A percentile compares a stretch with the other conserved stretches of the same genome.
These are phyloP conservation scores for Alsophila aescularia DNA, from an alignment of 2,888 invertebrate species.

Conservation along the genomic window DNA sequence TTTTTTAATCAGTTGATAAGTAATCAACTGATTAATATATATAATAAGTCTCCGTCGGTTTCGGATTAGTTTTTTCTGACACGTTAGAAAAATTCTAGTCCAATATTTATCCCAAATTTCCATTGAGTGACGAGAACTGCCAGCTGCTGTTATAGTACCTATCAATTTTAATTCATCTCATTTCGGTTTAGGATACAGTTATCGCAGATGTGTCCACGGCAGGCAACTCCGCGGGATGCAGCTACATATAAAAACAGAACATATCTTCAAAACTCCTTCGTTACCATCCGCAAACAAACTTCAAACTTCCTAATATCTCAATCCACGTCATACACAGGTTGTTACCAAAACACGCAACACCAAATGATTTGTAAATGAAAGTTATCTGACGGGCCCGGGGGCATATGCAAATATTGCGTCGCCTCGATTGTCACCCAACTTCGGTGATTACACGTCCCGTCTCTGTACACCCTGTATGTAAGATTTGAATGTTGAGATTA, in stretches of 20 bases:
- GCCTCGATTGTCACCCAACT: conserved; percentile 42
- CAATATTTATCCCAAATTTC: too few species aligned
- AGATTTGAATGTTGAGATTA: conserved; percentile 20
- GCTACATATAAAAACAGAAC: too few species aligned
- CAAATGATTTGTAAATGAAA: conserved; percentile 48
- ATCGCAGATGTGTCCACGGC: too few species aligned
- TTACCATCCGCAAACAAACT: neutral
- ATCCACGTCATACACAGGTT: conserved; percentile 37
- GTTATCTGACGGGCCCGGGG: conserved; percentile 38
- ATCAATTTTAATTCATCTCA: too few species aligned
- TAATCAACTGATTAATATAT: too few species aligned
- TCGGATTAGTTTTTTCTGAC: neutral
- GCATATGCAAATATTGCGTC: conserved; percentile 41
- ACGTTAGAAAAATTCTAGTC: neutral
- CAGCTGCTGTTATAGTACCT: too few species aligned
- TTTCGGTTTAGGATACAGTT: too few species aligned
- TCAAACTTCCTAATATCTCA: conserved; percentile 23
- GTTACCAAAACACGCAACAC: conserved; percentile 39
- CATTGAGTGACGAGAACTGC: too few species aligned
- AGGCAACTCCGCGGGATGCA: too few species aligned
- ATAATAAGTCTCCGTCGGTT: neutral
- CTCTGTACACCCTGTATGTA: conserved; percentile 32
- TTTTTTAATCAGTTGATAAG: conserved; percentile 18
- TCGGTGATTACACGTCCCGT: conserved; percentile 38
- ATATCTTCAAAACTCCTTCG: neutral